A percentile compares a stretch with the other conserved stretches of the same genome.
Evolutionary conservation across 2,113 vertebrate species (phyloP).

Genomic region (Brachypteracias leptosomus): DNA sequence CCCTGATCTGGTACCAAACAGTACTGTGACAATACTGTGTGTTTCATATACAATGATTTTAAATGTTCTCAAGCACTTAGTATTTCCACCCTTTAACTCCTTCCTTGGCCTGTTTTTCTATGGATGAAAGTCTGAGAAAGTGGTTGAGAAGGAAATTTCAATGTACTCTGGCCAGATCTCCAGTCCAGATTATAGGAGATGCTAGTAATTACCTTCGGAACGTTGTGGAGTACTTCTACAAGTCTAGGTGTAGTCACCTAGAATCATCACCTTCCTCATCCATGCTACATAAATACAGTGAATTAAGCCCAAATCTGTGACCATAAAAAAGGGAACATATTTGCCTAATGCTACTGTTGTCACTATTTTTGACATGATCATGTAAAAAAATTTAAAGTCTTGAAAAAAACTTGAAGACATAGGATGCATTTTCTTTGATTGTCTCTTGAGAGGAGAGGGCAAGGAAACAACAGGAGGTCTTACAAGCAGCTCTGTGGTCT

Average conservation of each 20-base stretch:
- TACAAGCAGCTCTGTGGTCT: neutral
- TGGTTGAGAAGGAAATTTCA: neutral
- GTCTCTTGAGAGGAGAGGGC: neutral
- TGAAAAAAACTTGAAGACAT: no score
- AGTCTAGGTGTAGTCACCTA: neutral
- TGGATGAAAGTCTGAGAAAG: neutral
- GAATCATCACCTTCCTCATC: neutral
- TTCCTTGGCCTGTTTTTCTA: neutral
- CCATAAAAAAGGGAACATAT: neutral
- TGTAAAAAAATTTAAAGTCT: no score
- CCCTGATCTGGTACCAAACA: neutral
- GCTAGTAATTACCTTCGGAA: neutral
- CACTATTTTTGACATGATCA: neutral
- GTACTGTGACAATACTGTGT: neutral
- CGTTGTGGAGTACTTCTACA: neutral
- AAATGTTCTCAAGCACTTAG: neutral
- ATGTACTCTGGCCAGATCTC: neutral
- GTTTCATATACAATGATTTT: neutral
- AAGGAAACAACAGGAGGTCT: neutral
- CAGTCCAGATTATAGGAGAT: neutral
- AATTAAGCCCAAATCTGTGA: neutral
- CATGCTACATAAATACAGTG: neutral
- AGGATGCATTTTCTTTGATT: neutral
- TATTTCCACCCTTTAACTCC: neutral
- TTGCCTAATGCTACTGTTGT: neutral